Evolutionary conservation across 2,888 invertebrate genomes (phyloP).

Genomic region (Cosmia trapezina): DNA sequence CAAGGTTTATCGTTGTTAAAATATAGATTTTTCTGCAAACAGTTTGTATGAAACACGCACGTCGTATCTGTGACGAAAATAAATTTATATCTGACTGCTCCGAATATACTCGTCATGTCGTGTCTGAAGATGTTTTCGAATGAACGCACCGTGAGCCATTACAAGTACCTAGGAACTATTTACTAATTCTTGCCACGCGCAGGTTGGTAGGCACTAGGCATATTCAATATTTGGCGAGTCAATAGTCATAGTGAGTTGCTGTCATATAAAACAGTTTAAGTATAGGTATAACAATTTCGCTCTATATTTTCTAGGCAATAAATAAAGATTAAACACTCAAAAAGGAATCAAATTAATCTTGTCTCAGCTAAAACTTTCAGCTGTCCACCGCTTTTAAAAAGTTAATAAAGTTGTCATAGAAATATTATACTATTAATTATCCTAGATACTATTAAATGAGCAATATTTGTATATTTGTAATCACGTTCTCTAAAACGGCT

Average conservation of each 20-base stretch:
- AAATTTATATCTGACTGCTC: slow-evolving; percentile 65
- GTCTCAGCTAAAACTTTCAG: slow-evolving; percentile 5
- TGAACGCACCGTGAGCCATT: slow-evolving; percentile 25
- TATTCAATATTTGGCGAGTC: neutral
- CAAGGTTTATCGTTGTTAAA: slow-evolving; percentile 64
- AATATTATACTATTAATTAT: neutral
- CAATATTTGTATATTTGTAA: too few species aligned
- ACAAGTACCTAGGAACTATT: neutral
- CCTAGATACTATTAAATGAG: too few species aligned
- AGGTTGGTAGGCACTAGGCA: neutral
- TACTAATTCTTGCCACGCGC: slow-evolving; percentile 60
- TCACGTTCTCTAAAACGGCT: too few species aligned
- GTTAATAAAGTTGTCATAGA: slow-evolving; percentile 31
- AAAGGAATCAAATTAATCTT: slow-evolving; percentile 9
- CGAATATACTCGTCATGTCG: slow-evolving; percentile 53
- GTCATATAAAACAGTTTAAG: neutral
- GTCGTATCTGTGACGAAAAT: slow-evolving; percentile 72
- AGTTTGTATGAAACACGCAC: slow-evolving; percentile 42
- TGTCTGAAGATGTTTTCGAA: slow-evolving; percentile 47
- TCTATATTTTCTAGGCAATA: neutral
- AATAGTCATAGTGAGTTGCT: neutral
- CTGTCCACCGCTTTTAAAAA: slow-evolving; percentile 8
- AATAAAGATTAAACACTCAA: neutral
- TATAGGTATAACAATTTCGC: neutral
- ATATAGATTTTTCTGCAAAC: slow-evolving; percentile 62